Conservation (phyloP, 1,140 invertebrate genomes). For the Camponotus pennsylvanicus region DNA sequence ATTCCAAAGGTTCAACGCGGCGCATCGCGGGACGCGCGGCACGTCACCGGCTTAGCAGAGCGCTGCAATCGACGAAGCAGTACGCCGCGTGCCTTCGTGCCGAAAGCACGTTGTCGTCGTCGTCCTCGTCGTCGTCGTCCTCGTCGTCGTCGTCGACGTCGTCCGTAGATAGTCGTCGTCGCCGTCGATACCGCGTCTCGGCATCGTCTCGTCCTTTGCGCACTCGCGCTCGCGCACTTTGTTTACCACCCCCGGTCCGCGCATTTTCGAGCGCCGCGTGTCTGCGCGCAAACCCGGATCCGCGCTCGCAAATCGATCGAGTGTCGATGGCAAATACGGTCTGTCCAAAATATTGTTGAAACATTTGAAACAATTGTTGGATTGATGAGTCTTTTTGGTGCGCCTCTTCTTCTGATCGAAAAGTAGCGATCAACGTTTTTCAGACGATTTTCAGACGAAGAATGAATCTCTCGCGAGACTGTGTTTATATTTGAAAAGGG, state of each 20-base stretch:
- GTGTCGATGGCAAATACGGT: background rate
- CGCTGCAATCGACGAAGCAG: conserved; percentile 74
- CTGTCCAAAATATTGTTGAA: no score
- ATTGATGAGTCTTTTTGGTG: no score
- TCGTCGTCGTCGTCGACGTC: conserved; percentile 12
- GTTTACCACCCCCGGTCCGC: conserved; percentile 37
- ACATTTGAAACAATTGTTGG: no score
- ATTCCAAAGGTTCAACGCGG: conserved; percentile 65
- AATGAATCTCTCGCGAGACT: background rate
- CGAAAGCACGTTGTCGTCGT: conserved; percentile 47
- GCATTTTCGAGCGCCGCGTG: conserved; percentile 36
- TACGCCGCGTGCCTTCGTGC: conserved; percentile 70
- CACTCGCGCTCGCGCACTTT: conserved; percentile 34
- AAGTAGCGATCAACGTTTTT: no score
- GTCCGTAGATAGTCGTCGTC: conserved; percentile 14
- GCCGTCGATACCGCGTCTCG: background rate
- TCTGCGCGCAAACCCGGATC: background rate
- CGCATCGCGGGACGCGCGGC: conserved; percentile 66
- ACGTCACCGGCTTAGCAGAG: conserved; percentile 64
- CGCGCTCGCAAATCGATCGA: conserved; percentile 7
- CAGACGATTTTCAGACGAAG: background rate
- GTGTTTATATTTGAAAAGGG: background rate
- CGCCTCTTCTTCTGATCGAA: no score
- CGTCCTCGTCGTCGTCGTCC: conserved; percentile 37
- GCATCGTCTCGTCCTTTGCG: conserved; percentile 29